Evolutionary conservation across 1,140 invertebrate species (phyloP).

Genomic region (Chelonus insularis): DNA sequence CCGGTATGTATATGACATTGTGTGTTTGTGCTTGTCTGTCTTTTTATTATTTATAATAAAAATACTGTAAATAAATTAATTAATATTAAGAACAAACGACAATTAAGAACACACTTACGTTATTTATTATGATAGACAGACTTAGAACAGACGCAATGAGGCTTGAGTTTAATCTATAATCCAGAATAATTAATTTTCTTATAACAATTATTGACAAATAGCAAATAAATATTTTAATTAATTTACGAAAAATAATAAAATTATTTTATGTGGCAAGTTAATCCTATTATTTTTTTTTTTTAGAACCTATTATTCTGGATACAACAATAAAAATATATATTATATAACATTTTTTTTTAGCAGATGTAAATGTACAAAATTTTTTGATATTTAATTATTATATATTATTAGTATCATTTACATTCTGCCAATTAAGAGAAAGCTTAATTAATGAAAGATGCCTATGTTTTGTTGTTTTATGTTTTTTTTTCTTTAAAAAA

Average conservation of each 20-base stretch:
- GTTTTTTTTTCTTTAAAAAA: too few relatives aligned
- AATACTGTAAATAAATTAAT: neutral
- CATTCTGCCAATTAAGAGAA: too few relatives aligned
- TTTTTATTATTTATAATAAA: slow-evolving; percentile 31
- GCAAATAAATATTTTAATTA: neutral
- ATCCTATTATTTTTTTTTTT: slow-evolving; percentile 15
- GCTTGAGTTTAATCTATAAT: slow-evolving; percentile 41
- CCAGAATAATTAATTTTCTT: slow-evolving; percentile 58
- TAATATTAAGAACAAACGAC: too few relatives aligned
- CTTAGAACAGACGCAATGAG: slow-evolving; percentile 60
- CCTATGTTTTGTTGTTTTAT: too few relatives aligned
- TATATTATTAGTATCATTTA: too few relatives aligned
- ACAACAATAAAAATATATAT: slow-evolving; percentile 23
- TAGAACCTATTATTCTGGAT: slow-evolving; percentile 55
- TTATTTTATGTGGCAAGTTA: too few relatives aligned
- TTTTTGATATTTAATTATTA: too few relatives aligned
- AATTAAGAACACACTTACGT: too few relatives aligned
- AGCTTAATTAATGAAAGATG: too few relatives aligned
- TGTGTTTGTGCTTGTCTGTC: slow-evolving; percentile 61
- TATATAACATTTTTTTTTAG: too few relatives aligned
- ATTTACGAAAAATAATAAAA: too few relatives aligned
- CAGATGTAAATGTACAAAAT: slow-evolving; percentile 44
- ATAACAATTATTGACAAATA: slow-evolving; percentile 7
- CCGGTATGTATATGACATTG: slow-evolving; percentile 58
- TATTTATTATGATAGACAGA: too few relatives aligned